phyloP scores from a whole-genome alignment of 2,888 invertebrate species.

The Hydrotaea cyrtoneurina region DNA sequence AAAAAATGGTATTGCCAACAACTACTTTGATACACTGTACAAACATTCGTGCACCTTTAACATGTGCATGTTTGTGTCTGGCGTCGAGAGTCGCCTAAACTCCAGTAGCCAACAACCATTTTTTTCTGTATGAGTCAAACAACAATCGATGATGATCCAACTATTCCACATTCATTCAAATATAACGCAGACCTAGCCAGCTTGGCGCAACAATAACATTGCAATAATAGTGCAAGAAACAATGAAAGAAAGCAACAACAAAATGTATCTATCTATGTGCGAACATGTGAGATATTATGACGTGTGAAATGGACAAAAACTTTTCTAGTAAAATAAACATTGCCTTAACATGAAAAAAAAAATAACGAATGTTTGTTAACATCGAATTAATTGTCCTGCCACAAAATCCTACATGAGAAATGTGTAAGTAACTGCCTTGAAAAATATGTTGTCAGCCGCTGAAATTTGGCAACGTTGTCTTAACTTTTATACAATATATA shows the following conservation, averaged over 20 bases:
- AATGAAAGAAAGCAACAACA: constrained; percentile 2
- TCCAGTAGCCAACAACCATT: not conserved
- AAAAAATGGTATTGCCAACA: too few relatives aligned
- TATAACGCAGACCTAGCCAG: constrained; percentile 29
- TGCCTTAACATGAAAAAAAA: not conserved
- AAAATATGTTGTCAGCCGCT: constrained; percentile 7
- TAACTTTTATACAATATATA: constrained; percentile 42
- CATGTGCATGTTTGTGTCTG: too few relatives aligned
- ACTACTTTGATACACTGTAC: too few relatives aligned
- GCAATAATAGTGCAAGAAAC: constrained; percentile 10
- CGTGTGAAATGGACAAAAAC: not conserved
- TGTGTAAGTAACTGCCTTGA: not conserved
- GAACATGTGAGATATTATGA: too few relatives aligned
- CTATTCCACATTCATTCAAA: constrained; percentile 15
- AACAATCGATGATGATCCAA: not conserved
- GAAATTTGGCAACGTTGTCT: constrained; percentile 52
- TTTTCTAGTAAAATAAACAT: not conserved
- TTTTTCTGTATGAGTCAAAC: not conserved
- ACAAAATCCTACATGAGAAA: not conserved
- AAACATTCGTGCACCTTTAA: not conserved
- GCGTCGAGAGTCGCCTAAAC: too few relatives aligned
- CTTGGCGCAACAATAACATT: constrained; percentile 16
- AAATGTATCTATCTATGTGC: not conserved
- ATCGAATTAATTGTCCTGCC: not conserved
- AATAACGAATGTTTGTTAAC: not conserved